phyloP scores from a whole-genome alignment of 1,140 invertebrate genomes.

The Bombus difficillimus region DNA sequence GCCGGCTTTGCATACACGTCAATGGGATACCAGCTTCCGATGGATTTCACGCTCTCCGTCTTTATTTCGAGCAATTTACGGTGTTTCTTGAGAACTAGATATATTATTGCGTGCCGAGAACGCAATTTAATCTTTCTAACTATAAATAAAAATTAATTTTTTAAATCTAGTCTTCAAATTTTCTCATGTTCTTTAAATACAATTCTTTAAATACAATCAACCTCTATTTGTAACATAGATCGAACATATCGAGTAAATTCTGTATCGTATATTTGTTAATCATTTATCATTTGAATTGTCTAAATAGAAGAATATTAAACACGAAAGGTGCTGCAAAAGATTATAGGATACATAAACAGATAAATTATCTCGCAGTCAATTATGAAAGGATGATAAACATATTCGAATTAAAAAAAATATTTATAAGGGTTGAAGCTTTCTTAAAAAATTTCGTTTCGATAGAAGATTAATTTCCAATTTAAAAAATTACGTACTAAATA shows the following conservation, averaged over 20 bases:
- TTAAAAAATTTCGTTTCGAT: not conserved
- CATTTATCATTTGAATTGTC: no score
- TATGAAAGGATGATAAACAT: not conserved
- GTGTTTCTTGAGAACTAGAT: not conserved
- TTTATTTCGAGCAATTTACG: not conserved
- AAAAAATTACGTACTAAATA: not conserved
- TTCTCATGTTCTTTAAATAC: no score
- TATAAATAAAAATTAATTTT: no score
- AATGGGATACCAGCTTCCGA: constrained; percentile 68
- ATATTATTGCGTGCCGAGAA: not conserved
- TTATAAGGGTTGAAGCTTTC: not conserved
- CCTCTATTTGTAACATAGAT: no score
- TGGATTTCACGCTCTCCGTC: constrained; percentile 54
- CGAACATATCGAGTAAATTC: no score
- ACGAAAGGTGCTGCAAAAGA: no score
- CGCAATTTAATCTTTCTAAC: no score
- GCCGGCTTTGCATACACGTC: constrained; percentile 71
- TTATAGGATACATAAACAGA: no score
- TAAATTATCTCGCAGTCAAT: not conserved
- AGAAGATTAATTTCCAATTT: not conserved
- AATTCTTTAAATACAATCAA: no score
- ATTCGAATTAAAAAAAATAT: not conserved
- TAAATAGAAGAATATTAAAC: no score
- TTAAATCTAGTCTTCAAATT: not conserved
- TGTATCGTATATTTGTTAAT: no score